A percentile compares a stretch with the other conserved stretches of the same genome.
Conservation (phyloP, 1,140 invertebrate genomes). For the Neocloeon triangulifer region DNA sequence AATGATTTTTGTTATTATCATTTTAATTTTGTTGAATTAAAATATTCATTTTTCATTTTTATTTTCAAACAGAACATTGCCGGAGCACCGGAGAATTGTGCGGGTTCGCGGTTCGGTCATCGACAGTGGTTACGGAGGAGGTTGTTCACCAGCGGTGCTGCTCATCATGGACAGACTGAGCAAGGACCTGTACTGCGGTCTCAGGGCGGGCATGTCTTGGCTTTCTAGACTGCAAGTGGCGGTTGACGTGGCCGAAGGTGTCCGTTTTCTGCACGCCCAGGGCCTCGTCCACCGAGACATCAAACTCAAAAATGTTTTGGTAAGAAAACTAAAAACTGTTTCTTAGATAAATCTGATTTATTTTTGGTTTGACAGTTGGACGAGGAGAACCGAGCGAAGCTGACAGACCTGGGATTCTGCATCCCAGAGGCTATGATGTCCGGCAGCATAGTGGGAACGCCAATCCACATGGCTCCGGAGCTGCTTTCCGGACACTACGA, state of each 20-base stretch:
- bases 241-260: slow-evolving; percentile 63
- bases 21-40: too few relatives aligned
- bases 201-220: slow-evolving; percentile 49
- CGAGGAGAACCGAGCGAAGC: slow-evolving; percentile 44
- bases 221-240: slow-evolving; percentile 42
- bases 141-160: slow-evolving; percentile 46
- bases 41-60: too few relatives aligned
- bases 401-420: slow-evolving; percentile 80
- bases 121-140: slow-evolving; percentile 47
- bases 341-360: neutral
- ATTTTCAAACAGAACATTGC: slow-evolving; percentile 49
- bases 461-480: slow-evolving; percentile 84
- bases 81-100: slow-evolving; percentile 62
- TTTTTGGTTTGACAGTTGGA: slow-evolving; percentile 50
- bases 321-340: slow-evolving; percentile 20
- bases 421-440: slow-evolving; percentile 83
- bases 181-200: slow-evolving; percentile 60
- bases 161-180: slow-evolving; percentile 51
- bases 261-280: slow-evolving; percentile 69
- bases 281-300: slow-evolving; percentile 76
- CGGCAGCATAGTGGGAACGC: slow-evolving; percentile 65
- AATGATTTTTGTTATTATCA: neutral
- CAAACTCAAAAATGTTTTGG: slow-evolving; percentile 73
- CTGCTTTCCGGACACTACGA: slow-evolving; percentile 61
- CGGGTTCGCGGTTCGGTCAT: slow-evolving; percentile 62